Evolutionary conservation across 35 echinoderm and acorn worm species (phyloP).

Genomic region (Stichopus chloronotus): DNA sequence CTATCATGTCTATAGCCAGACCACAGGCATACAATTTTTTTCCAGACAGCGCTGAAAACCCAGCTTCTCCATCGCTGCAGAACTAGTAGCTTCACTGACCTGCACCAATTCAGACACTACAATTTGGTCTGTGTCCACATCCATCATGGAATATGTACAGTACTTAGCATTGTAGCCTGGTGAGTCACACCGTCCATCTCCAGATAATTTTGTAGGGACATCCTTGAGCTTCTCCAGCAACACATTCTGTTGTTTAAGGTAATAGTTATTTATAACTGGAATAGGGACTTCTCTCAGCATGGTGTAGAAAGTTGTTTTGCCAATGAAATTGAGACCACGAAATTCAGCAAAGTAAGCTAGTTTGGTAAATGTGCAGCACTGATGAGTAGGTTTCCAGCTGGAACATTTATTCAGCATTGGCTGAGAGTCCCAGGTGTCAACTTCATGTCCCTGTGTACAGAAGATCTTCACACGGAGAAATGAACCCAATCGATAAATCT

Average conservation of each 20-base stretch:
- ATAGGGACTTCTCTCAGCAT: conserved; percentile 6
- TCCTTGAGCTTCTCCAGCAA: background rate
- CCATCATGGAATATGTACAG: conserved; percentile 76
- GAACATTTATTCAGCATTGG: conserved; percentile 33
- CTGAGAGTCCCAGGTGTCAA: conserved; percentile 50
- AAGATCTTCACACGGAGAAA: conserved; percentile 37
- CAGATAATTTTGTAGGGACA: background rate
- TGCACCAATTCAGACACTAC: conserved; percentile 54
- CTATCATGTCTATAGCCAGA: conserved; percentile 7
- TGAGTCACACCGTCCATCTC: conserved; percentile 69
- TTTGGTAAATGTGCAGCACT: conserved; percentile 47
- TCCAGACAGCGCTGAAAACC: conserved; percentile 44
- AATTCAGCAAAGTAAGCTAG: conserved; percentile 35
- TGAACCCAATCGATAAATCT: background rate
- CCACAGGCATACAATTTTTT: background rate
- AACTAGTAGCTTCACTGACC: conserved; percentile 53
- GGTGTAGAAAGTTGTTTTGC: conserved; percentile 15
- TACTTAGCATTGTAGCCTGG: conserved; percentile 76
- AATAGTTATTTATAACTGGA: conserved; percentile 39
- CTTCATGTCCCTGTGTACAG: conserved; percentile 33
- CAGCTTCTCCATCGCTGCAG: conserved; percentile 58
- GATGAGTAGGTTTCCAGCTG: conserved; percentile 66
- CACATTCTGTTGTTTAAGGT: background rate
- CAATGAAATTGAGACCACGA: conserved; percentile 39
- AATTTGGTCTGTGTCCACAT: conserved; percentile 43